These are phyloP conservation scores for Onychomys arenicola DNA, from an alignment of 2,797 vertebrate genomes.

Conservation along the genomic window DNA sequence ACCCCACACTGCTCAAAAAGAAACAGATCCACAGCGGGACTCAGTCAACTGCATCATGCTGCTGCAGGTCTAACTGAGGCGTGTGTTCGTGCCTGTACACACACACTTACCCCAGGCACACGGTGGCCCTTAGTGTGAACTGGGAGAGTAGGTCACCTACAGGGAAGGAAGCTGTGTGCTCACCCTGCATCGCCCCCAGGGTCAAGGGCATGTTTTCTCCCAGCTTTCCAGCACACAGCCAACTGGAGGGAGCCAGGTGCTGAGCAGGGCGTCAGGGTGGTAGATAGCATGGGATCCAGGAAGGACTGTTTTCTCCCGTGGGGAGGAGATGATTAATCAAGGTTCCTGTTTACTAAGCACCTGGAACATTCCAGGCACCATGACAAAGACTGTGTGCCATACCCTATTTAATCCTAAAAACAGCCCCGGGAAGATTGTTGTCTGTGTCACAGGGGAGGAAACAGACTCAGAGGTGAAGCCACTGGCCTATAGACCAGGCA, in stretches of 20 bases:
- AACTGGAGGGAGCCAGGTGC: neutral
- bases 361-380: slow-evolving; percentile 79
- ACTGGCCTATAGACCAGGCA: neutral
- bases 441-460: slow-evolving; percentile 40
- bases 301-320: slow-evolving; percentile 7
- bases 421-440: slow-evolving; percentile 52
- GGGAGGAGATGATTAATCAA: slow-evolving; percentile 79
- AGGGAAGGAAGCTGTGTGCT: neutral
- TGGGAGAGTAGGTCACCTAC: neutral
- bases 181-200: neutral
- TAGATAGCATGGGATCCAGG: slow-evolving; percentile 5
- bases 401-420: slow-evolving; percentile 69
- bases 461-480: neutral
- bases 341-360: slow-evolving; percentile 81
- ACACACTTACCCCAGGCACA: neutral
- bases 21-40: neutral
- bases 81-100: no score
- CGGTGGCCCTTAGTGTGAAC: neutral
- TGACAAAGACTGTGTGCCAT: slow-evolving; percentile 68
- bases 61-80: neutral
- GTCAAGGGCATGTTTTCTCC: slow-evolving; percentile 14
- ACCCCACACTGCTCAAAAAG: neutral
- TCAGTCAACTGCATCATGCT: neutral
- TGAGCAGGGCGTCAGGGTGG: neutral
- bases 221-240: neutral